Evolutionary conservation across 2,797 vertebrate species (phyloP).

Genomic region (Chanos chanos): DNA sequence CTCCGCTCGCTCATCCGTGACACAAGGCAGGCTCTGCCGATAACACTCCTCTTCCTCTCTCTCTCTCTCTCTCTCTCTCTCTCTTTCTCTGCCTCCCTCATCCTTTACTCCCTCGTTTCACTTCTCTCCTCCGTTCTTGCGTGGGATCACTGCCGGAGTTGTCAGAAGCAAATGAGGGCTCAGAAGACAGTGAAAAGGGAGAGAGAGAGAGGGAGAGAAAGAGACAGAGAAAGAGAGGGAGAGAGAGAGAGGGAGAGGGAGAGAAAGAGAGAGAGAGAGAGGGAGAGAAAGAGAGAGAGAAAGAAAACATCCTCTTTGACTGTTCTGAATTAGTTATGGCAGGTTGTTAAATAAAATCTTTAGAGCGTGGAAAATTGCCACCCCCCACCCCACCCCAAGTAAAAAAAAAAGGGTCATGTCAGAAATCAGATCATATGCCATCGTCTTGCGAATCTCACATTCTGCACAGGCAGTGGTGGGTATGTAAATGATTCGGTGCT

Average conservation of each 20-base stretch:
- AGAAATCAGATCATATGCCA: constrained; percentile 20
- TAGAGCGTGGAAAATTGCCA: constrained; percentile 28
- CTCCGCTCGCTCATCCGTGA: too few relatives aligned
- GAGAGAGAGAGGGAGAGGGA: neutral
- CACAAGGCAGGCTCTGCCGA: too few relatives aligned
- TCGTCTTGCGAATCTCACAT: constrained; percentile 15
- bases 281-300: too few relatives aligned
- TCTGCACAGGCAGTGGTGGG: neutral
- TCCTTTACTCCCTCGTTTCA: neutral
- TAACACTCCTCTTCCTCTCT: too few relatives aligned
- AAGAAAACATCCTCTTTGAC: too few relatives aligned
- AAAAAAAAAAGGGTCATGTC: constrained; percentile 9
- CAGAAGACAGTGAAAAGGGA: neutral
- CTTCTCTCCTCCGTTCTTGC: neutral
- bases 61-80: neutral
- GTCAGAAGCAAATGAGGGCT: constrained; percentile 11
- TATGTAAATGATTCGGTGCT: too few relatives aligned
- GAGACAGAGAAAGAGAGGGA: neutral
- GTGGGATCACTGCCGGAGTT: neutral
- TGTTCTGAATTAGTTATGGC: constrained; percentile 25
- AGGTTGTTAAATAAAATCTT: constrained; percentile 39
- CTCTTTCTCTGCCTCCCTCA: neutral
- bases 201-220: neutral
- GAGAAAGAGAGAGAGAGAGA: neutral
- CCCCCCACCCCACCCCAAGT: too few relatives aligned